phyloP scores from a whole-genome alignment of 2,113 vertebrate species.

The Pseudonaja textilis region DNA sequence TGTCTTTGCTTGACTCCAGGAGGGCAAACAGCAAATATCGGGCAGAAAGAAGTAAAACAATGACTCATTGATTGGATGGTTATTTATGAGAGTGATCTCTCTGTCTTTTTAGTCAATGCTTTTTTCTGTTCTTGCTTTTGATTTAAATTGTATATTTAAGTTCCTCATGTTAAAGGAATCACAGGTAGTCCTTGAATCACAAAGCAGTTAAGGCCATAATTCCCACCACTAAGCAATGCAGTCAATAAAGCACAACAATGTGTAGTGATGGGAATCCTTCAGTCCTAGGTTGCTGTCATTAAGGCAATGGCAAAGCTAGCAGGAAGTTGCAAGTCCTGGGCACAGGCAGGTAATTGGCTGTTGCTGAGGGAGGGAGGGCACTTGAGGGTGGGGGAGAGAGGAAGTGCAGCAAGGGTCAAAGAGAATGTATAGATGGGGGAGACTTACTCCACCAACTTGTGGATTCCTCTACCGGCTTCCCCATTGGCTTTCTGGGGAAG shows the following conservation, averaged over 20 bases:
- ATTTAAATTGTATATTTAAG: background rate
- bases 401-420: background rate
- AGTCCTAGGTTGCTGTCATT: background rate
- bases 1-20: background rate
- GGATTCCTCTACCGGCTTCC: background rate
- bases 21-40: background rate
- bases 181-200: background rate
- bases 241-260: too few relatives aligned
- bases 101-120: background rate
- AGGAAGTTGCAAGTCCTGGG: background rate
- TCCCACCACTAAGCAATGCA: background rate
- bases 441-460: background rate
- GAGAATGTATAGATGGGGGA: too few relatives aligned
- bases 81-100: background rate
- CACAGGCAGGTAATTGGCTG: background rate
- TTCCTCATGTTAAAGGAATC: background rate
- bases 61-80: background rate
- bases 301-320: background rate
- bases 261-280: background rate
- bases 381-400: too few relatives aligned
- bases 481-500: background rate
- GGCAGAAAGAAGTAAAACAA: background rate
- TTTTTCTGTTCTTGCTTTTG: background rate
- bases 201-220: background rate
- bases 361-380: too few relatives aligned